Conservation (phyloP, 2,888 invertebrate species). For the Lycaena phlaeas region DNA sequence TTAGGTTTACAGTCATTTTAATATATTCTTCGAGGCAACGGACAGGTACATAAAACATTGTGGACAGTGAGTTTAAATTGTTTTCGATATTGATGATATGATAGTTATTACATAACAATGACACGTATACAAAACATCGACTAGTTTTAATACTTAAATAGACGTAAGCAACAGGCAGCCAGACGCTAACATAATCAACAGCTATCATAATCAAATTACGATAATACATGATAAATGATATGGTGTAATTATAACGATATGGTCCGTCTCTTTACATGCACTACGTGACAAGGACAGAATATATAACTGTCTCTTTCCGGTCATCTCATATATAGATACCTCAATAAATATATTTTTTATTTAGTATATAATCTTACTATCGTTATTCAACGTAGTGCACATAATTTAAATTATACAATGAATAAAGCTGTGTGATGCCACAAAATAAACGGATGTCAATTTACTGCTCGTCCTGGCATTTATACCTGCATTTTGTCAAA, state of each 20-base stretch:
- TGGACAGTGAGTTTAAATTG: background rate
- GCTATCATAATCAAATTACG: conserved; percentile 4
- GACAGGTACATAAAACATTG: conserved; percentile 28
- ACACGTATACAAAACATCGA: conserved; percentile 22
- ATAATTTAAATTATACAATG: background rate
- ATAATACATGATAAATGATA: background rate
- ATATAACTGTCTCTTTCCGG: too few relatives aligned
- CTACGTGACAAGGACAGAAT: too few relatives aligned
- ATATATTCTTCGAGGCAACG: conserved; percentile 20
- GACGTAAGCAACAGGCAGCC: conserved; percentile 24
- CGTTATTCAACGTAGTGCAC: background rate
- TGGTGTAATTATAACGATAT: background rate
- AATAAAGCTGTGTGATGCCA: background rate
- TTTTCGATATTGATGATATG: conserved; percentile 24
- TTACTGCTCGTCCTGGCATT: background rate
- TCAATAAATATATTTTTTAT: too few relatives aligned
- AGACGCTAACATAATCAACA: conserved; percentile 5
- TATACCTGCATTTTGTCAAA: too few relatives aligned
- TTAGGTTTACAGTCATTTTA: conserved; percentile 30
- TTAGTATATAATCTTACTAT: background rate
- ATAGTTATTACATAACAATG: conserved; percentile 16
- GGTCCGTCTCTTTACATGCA: background rate
- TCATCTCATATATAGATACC: too few relatives aligned
- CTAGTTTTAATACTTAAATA: conserved; percentile 25
- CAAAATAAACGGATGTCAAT: background rate